Conservation (phyloP, 2,888 invertebrate genomes). For the Andrena haemorrhoa region DNA sequence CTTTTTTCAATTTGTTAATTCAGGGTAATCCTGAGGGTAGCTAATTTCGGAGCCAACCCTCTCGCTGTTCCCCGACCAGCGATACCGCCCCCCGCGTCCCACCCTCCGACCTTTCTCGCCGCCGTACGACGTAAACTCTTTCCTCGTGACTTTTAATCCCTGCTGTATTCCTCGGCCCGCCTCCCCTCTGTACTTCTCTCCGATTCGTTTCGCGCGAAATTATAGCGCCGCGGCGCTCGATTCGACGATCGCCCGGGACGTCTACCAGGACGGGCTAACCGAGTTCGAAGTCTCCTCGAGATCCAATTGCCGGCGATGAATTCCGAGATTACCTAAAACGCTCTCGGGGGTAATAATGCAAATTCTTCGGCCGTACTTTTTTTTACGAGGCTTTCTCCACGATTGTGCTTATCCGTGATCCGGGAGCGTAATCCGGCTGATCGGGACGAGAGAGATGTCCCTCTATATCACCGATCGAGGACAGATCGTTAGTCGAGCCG, state of each 20-base stretch:
- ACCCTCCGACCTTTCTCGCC: conserved; percentile 50
- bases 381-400: conserved; percentile 63
- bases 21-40: conserved; percentile 81
- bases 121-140: conserved; percentile 37
- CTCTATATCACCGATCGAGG: not conserved
- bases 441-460: conserved; percentile 31
- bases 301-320: conserved; percentile 70
- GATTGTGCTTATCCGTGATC: conserved; percentile 67
- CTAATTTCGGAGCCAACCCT: conserved; percentile 79
- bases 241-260: conserved; percentile 1
- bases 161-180: conserved; percentile 68
- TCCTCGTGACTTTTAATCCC: conserved; percentile 77
- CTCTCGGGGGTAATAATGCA: conserved; percentile 68
- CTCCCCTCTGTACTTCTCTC: conserved; percentile 16
- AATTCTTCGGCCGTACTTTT: conserved; percentile 67
- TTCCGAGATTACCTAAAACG: conserved; percentile 66
- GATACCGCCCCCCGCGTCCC: conserved; percentile 33
- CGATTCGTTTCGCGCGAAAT: conserved; percentile 16
- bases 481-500: conserved; percentile 21
- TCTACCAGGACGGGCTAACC: not conserved
- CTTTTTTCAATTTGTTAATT: conserved; percentile 84
- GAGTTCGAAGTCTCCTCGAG: conserved; percentile 49
- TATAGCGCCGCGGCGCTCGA: conserved; percentile 18
- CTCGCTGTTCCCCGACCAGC: conserved; percentile 44
- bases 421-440: conserved; percentile 60